These are phyloP conservation scores for Cerastoderma edule DNA, from an alignment of 2,888 invertebrate species.

Conservation along the genomic window DNA sequence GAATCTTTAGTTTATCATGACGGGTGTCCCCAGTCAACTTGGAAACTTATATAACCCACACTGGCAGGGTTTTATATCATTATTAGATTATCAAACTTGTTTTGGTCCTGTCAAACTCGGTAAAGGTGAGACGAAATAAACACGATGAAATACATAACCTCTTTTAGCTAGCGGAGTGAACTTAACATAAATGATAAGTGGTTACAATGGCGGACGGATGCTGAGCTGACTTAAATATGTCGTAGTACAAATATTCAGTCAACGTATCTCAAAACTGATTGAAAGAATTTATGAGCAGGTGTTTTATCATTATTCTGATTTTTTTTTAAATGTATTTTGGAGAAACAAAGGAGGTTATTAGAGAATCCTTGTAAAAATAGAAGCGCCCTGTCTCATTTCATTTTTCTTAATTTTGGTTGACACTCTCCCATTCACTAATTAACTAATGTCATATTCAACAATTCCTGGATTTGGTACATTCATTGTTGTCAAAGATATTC, in stretches of 20 bases:
- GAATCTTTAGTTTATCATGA: background rate
- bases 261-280: background rate
- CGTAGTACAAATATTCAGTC: slow-evolving; percentile 6
- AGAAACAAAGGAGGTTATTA: slow-evolving; percentile 26
- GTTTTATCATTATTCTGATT: too few relatives aligned
- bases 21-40: background rate
- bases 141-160: slow-evolving; percentile 56
- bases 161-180: slow-evolving; percentile 55
- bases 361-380: too few relatives aligned
- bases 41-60: background rate
- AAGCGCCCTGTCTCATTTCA: background rate
- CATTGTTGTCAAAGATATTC: background rate
- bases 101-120: background rate
- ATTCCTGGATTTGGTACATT: too few relatives aligned
- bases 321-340: too few relatives aligned
- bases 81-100: background rate
- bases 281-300: background rate
- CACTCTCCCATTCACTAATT: background rate
- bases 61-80: background rate
- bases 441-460: too few relatives aligned
- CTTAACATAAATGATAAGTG: slow-evolving; percentile 64
- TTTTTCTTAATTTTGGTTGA: background rate
- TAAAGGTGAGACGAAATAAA: slow-evolving; percentile 56
- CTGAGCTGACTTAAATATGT: slow-evolving; percentile 40
- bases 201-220: slow-evolving; percentile 63